A percentile compares a stretch with the other conserved stretches of the same genome.
These are phyloP conservation scores for Danio kyathit DNA, from an alignment of 2,797 vertebrate genomes.

Conservation along the genomic window DNA sequence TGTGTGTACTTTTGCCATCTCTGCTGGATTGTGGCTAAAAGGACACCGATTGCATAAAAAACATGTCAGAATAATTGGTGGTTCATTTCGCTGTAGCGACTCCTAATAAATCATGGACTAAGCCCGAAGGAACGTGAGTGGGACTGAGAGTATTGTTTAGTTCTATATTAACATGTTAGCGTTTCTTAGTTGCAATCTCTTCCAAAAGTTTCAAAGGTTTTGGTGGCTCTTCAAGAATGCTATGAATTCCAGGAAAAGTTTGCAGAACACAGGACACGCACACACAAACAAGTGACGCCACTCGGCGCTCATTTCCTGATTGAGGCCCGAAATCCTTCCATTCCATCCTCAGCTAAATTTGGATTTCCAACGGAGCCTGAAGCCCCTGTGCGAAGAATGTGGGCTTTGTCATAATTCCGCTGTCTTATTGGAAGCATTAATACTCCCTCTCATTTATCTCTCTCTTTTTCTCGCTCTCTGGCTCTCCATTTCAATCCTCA, in stretches of 20 bases:
- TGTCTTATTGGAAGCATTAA: conserved; percentile 60
- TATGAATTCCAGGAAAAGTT: conserved; percentile 61
- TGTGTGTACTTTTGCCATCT: too few species aligned
- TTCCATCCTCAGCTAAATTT: conserved; percentile 76
- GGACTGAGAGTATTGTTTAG: too few species aligned
- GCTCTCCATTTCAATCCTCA: background rate
- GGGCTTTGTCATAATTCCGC: conserved; percentile 74
- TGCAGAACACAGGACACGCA: conserved; percentile 58
- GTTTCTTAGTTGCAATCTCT: background rate
- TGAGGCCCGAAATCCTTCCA: conserved; percentile 72
- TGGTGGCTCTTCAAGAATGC: conserved; percentile 41
- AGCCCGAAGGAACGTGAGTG: too few species aligned
- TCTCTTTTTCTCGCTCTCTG: conserved; percentile 49
- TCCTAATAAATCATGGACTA: too few species aligned
- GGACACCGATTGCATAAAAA: too few species aligned
- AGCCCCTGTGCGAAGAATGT: conserved; percentile 73
- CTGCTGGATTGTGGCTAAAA: too few species aligned
- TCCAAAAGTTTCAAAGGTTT: conserved; percentile 17
- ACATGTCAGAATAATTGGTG: too few species aligned
- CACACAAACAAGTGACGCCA: conserved; percentile 58
- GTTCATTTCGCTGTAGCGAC: too few species aligned
- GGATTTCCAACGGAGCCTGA: conserved; percentile 67
- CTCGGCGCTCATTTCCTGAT: conserved; percentile 72
- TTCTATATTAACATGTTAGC: too few species aligned
- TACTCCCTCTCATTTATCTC: conserved; percentile 54